Evolutionary conservation across 2,888 invertebrate genomes (phyloP), one percentile per base, ranked within the genome.

Genomic region (Altica lythri): DNA sequence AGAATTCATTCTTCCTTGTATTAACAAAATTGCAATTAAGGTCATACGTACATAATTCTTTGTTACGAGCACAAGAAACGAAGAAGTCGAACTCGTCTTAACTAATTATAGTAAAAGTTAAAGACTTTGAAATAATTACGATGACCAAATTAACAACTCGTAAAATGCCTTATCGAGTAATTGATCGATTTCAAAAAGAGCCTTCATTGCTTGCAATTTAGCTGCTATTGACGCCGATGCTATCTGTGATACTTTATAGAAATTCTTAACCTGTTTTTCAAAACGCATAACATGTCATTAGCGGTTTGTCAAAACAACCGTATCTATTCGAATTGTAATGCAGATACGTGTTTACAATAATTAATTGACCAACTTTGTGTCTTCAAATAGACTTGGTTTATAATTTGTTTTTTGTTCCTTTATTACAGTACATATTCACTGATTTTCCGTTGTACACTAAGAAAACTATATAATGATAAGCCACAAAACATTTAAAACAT

Each of bases 221-320:
- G 14, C 13, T 16, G 16, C 34, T 34, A 8, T 34, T 10, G 16
- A 16, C 34, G 34, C 9, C 9, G 34, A 16, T 34, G 16, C 12
- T 27, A 27, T 27, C 27, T 8, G 27, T 3, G n/a, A n/a, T 14
- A 34, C 16, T 34, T 4, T 14, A n/a, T n/a, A n/a, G 14, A 34
- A 16, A 34, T 34, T 34, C 34, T 34, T 34, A 34, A 34, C 34
- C 34, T 34, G 34, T 34, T 34, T 34, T 8, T 34, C n/a, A n/a
- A 34, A 34, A 16, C 2, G 34, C 14, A 34, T 34, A 34, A 34
- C 10, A 30, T 2, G 12, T 6, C 12, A n/a, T 34, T 34, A 34
- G 34, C 13, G 12, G 30, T 5, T 30, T 30, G 10, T 30, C 30
- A 30, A n/a, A n/a, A n/a, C 27, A 27, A 4, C 8, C 22, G 27